These are phyloP conservation scores for Vespertilio murinus DNA, from an alignment of 2,797 vertebrate genomes.

Conservation along the genomic window DNA sequence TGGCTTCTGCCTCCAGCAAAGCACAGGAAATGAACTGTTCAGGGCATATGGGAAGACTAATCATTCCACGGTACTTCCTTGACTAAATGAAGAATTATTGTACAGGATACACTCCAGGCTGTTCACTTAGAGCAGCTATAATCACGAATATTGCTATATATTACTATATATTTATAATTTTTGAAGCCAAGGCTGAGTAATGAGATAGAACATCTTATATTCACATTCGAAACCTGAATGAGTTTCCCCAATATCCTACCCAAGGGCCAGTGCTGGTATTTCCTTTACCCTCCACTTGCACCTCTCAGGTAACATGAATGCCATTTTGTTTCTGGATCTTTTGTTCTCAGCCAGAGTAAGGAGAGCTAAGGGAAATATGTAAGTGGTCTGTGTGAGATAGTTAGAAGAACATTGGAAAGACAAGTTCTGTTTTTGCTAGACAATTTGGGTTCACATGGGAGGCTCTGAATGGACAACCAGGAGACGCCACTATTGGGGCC, in stretches of 20 bases:
- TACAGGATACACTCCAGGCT: constrained; percentile 58
- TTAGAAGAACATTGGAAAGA: not conserved
- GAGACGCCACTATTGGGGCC: not conserved
- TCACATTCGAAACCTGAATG: not conserved
- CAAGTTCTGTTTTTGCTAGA: not conserved
- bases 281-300: not conserved
- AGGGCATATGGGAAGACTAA: constrained; percentile 75
- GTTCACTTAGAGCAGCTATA: constrained; percentile 64
- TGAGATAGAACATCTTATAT: not conserved
- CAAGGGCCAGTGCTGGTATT: not conserved
- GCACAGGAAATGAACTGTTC: constrained; percentile 83
- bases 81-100: constrained; percentile 65
- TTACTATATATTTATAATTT: not conserved
- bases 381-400: not conserved
- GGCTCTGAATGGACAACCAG: not conserved
- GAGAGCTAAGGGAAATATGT: not conserved
- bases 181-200: not conserved
- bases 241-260: not conserved
- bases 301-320: not conserved
- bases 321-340: not conserved
- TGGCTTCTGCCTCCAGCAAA: constrained; percentile 76
- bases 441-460: not conserved
- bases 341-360: not conserved
- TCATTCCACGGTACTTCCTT: constrained; percentile 78
- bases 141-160: constrained; percentile 34